Conservation (phyloP, 2,888 invertebrate species). For the Geotrupes spiniger region DNA sequence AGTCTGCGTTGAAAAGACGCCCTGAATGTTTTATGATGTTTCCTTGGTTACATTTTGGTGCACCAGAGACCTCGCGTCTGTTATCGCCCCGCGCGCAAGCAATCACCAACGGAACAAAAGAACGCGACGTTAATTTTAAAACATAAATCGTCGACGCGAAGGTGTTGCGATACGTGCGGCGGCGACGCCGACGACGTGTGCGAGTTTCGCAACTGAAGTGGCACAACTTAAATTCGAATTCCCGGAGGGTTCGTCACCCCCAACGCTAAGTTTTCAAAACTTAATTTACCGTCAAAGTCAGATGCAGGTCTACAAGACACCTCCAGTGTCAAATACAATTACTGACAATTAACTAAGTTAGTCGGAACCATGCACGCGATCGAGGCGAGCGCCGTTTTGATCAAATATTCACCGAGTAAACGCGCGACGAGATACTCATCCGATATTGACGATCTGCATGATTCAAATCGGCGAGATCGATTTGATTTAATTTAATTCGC, state of each 20-base stretch:
- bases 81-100: not conserved
- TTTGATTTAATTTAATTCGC: too few species aligned
- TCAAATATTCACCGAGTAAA: slow-evolving; percentile 12
- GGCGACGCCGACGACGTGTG: not conserved
- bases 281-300: slow-evolving; percentile 41
- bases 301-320: slow-evolving; percentile 34
- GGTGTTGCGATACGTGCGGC: too few species aligned
- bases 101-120: slow-evolving; percentile 1
- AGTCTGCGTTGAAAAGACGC: slow-evolving; percentile 17
- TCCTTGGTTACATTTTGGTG: slow-evolving; percentile 6
- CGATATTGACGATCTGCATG: too few species aligned
- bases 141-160: too few species aligned
- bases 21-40: slow-evolving; percentile 20
- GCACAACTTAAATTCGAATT: slow-evolving; percentile 15
- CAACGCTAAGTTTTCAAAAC: slow-evolving; percentile 39
- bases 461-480: too few species aligned
- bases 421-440: too few species aligned
- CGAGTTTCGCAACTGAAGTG: slow-evolving; percentile 9
- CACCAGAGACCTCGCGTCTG: not conserved
- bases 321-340: slow-evolving; percentile 45
- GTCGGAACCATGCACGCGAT: slow-evolving; percentile 29
- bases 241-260: slow-evolving; percentile 20
- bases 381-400: slow-evolving; percentile 13
- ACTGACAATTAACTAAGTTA: slow-evolving; percentile 45
- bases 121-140: too few species aligned